Conservation (phyloP, 1,140 invertebrate species). For the Asbolus verrucosus region DNA sequence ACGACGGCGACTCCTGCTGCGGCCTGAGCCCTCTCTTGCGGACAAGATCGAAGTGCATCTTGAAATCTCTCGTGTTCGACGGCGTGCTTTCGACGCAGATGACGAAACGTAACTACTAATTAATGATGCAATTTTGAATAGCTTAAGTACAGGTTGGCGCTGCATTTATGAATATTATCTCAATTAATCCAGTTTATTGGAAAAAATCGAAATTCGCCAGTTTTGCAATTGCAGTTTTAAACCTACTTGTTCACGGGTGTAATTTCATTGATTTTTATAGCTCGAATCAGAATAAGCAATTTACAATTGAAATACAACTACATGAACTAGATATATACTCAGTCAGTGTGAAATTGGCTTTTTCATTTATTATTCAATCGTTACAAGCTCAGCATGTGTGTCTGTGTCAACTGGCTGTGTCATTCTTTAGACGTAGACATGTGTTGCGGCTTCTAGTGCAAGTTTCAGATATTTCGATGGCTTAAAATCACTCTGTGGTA, state of each 20-base stretch:
- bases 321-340: not conserved
- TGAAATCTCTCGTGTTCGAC: too few relatives aligned
- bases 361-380: not conserved
- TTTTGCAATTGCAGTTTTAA: slow-evolving; percentile 12
- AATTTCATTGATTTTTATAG: slow-evolving; percentile 6
- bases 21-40: too few relatives aligned
- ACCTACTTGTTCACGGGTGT: slow-evolving; percentile 1
- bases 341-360: not conserved
- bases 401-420: slow-evolving; percentile 8
- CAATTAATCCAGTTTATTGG: slow-evolving; percentile 3
- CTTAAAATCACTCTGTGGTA: too few relatives aligned
- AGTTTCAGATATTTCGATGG: too few relatives aligned
- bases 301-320: not conserved
- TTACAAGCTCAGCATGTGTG: not conserved
- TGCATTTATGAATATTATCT: slow-evolving; percentile 2
- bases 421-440: too few relatives aligned
- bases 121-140: too few relatives aligned
- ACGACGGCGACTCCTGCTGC: too few relatives aligned
- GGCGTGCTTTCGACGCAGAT: too few relatives aligned
- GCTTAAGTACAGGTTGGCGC: not conserved
- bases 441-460: not conserved
- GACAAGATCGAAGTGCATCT: too few relatives aligned
- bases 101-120: slow-evolving; percentile 3
- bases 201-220: slow-evolving; percentile 19
- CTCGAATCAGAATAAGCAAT: not conserved